These are phyloP conservation scores for Acronicta psi DNA, from an alignment of 2,888 invertebrate genomes.

Conservation along the genomic window DNA sequence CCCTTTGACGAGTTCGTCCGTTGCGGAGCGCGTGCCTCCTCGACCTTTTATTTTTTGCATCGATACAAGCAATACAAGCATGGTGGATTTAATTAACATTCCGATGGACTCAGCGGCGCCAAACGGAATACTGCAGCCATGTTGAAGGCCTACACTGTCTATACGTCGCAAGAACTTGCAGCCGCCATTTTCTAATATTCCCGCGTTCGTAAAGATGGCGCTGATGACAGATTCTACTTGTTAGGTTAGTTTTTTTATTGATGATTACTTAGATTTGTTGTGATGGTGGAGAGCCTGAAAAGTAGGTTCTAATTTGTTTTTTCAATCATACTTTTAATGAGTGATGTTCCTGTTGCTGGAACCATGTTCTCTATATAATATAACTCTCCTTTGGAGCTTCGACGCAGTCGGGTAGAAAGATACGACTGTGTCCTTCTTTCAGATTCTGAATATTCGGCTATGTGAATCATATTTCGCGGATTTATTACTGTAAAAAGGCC, in stretches of 20 bases:
- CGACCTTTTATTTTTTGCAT: constrained; percentile 81
- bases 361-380: no score
- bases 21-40: constrained; percentile 69
- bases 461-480: no score
- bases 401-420: no score
- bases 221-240: constrained; percentile 12
- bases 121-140: constrained; percentile 34
- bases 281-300: no score
- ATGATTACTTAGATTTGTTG: neutral
- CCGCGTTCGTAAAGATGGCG: constrained; percentile 20
- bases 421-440: no score
- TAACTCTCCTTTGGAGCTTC: no score
- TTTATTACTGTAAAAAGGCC: no score
- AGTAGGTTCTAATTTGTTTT: no score
- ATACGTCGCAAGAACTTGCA: constrained; percentile 21
- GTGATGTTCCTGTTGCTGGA: no score
- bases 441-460: no score
- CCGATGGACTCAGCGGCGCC: constrained; percentile 54
- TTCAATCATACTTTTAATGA: no score
- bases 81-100: constrained; percentile 66
- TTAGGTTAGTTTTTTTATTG: constrained; percentile 6
- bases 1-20: constrained; percentile 45
- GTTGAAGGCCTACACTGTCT: constrained; percentile 24
- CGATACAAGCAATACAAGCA: constrained; percentile 48
- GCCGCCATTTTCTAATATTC: constrained; percentile 23